Conservation (phyloP, 2,113 vertebrate species). For the Muscicapa adusta region DNA sequence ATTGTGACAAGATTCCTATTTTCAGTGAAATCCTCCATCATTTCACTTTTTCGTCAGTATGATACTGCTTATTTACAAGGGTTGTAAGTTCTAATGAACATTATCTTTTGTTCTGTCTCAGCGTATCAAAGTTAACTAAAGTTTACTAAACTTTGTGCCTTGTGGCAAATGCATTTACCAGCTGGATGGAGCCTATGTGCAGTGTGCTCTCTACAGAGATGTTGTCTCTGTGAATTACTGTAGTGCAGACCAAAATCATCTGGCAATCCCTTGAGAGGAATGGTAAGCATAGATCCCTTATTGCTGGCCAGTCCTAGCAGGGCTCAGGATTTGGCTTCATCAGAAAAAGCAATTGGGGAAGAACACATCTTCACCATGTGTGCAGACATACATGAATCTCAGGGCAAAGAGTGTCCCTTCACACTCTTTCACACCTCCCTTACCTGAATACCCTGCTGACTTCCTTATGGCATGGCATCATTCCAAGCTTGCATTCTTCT, state of each 20-base stretch:
- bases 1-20: not conserved
- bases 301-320: not conserved
- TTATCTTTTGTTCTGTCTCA: not conserved
- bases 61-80: not conserved
- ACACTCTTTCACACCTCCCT: not conserved
- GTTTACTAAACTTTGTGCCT: not conserved
- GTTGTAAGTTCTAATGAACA: not conserved
- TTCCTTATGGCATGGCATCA: not conserved
- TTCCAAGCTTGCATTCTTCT: not conserved
- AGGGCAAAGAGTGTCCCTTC: not conserved
- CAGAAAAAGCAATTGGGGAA: not conserved
- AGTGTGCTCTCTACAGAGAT: not conserved
- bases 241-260: not conserved
- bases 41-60: not conserved
- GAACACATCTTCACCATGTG: not conserved
- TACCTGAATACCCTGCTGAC: not conserved
- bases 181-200: not conserved
- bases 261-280: not conserved
- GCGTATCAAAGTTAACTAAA: not conserved
- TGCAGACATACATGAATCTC: not conserved
- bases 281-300: not conserved
- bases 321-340: not conserved
- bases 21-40: not conserved
- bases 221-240: not conserved
- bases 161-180: not conserved